Conservation (phyloP, 1,140 invertebrate species). For the Macrostomum lignano region DNA sequence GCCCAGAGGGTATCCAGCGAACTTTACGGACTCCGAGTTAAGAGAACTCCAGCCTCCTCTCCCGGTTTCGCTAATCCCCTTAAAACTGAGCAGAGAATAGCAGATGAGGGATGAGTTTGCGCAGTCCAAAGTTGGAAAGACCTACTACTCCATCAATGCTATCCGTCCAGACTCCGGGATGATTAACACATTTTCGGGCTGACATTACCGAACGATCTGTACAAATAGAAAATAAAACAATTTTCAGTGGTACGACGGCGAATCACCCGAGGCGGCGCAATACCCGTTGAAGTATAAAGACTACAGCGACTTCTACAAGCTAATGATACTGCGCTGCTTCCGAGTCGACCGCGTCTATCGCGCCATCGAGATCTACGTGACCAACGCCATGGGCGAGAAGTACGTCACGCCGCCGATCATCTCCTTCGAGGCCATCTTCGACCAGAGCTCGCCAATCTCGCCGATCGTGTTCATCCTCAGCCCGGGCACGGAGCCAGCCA, state of each 20-base stretch:
- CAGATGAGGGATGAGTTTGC: too few relatives aligned
- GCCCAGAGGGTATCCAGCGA: too few relatives aligned
- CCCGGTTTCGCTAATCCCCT: too few relatives aligned
- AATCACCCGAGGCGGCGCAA: constrained; percentile 40
- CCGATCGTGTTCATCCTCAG: constrained; percentile 60
- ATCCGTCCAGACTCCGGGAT: too few relatives aligned
- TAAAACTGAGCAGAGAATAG: too few relatives aligned
- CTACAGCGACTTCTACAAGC: constrained; percentile 36
- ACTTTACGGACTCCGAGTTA: too few relatives aligned
- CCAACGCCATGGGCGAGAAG: constrained; percentile 47
- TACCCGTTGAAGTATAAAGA: constrained; percentile 38
- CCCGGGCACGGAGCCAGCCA: constrained; percentile 55
- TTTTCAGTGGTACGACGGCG: constrained; percentile 47
- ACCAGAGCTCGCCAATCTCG: constrained; percentile 44
- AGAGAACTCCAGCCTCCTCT: too few relatives aligned
- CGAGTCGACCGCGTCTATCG: constrained; percentile 52
- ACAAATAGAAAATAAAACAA: background rate
- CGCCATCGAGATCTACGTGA: constrained; percentile 46
- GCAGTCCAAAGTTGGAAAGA: too few relatives aligned
- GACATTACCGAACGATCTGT: background rate
- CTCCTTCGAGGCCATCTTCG: constrained; percentile 45
- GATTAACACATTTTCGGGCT: constrained; percentile 8
- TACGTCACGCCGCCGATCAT: constrained; percentile 53
- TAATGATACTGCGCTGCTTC: constrained; percentile 56
- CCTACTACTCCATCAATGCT: too few relatives aligned